Conservation (phyloP, 2,113 vertebrate species). For the Conger conger region DNA sequence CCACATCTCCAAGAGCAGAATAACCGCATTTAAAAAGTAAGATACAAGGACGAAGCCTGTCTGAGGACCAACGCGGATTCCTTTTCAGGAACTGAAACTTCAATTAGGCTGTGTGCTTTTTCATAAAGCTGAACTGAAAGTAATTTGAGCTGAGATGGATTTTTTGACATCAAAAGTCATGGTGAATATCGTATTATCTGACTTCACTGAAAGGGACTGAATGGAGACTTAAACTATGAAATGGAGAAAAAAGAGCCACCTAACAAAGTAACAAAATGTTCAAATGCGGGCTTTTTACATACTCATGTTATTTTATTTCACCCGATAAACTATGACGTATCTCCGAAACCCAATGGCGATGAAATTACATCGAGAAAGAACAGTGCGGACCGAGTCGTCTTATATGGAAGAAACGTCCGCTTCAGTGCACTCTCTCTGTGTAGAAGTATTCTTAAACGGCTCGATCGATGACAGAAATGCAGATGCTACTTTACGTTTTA, state of each 20-base stretch:
- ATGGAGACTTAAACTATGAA: slow-evolving; percentile 5
- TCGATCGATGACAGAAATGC: not conserved
- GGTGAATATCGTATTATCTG: not conserved
- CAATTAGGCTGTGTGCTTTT: not conserved
- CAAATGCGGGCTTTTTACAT: not conserved
- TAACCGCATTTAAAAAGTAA: not conserved
- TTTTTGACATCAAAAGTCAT: not conserved
- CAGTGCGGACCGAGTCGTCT: not conserved
- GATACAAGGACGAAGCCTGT: not conserved
- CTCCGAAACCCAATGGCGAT: not conserved
- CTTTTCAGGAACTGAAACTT: not conserved
- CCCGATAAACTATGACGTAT: not conserved
- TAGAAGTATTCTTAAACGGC: not conserved
- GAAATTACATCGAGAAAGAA: slow-evolving; percentile 1
- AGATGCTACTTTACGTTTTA: not conserved
- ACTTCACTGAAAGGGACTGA: not conserved
- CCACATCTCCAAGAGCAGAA: not conserved
- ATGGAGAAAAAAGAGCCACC: slow-evolving; percentile 7
- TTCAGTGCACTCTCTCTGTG: not conserved
- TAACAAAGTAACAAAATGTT: not conserved
- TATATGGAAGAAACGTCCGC: not conserved
- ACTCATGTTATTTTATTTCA: not conserved
- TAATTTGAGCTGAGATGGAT: not conserved
- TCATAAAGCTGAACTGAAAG: not conserved
- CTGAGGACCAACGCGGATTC: not conserved